A percentile compares a stretch with the other conserved stretches of the same genome.
Evolutionary conservation across 2,113 vertebrate genomes (phyloP).

Genomic region (Gymnobelideus leadbeateri): DNA sequence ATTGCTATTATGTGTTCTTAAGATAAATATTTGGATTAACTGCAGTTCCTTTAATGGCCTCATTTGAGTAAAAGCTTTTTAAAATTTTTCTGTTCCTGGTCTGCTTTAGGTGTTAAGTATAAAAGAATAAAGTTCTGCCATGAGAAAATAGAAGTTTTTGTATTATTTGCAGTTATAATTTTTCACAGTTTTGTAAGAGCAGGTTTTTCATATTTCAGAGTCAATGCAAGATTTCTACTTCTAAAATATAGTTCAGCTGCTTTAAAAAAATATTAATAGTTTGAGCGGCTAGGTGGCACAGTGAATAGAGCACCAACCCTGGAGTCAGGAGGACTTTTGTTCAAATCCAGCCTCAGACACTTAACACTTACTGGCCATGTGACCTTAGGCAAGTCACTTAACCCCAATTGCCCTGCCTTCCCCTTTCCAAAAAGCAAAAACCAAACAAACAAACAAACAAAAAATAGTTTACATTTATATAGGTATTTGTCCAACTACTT

Average conservation of each 20-base stretch:
- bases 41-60: constrained; percentile 13
- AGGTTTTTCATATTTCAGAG: constrained; percentile 40
- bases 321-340: too few species aligned
- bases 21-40: constrained; percentile 51
- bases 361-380: too few species aligned
- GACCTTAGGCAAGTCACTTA: too few species aligned
- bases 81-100: constrained; percentile 28
- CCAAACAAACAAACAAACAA: too few species aligned
- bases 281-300: too few species aligned
- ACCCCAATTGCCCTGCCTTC: too few species aligned
- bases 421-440: too few species aligned
- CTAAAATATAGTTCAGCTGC: constrained; percentile 46
- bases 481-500: background rate
- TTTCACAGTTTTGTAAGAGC: background rate
- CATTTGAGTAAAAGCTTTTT: background rate
- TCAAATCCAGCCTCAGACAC: too few species aligned
- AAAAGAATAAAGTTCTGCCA: constrained; percentile 52
- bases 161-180: background rate
- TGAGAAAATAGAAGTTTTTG: constrained; percentile 54
- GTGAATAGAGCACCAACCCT: too few species aligned
- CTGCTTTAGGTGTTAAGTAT: constrained; percentile 49
- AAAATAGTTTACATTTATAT: background rate
- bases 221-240: constrained; percentile 31
- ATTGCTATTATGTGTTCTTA: constrained; percentile 38
- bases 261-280: constrained; percentile 30